Evolutionary conservation across 2,113 vertebrate genomes (phyloP), one percentile per base, ranked within the genome.

Genomic region (Zosterops japonicus): DNA sequence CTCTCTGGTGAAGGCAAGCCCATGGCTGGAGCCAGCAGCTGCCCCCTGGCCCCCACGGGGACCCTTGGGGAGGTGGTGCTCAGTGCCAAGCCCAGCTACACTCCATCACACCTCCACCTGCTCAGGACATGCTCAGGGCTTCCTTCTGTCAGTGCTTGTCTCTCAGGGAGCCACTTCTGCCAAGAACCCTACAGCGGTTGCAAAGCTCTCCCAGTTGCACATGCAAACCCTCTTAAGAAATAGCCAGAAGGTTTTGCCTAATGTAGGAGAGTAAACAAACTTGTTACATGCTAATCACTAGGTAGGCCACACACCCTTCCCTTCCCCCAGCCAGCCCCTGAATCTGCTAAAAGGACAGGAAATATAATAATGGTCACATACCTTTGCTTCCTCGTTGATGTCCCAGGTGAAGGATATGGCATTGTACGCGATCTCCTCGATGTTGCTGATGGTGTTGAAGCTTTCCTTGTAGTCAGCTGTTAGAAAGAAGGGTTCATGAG

Each of bases 331-430:
- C 67, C 90, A 90, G 33, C 39, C 61, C 47, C 39, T 4, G 2
- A 92, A 77, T 69, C 57, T 46, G 56, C 78, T 35, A 36, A 87
- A 76, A 85, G 47, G 49, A n/a, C 44, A 56, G 50, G 89, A 97
- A 70, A 59, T 19, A 57, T 1, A 46, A 57, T 11, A 35, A 1
- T 35, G 14, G 21, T 25, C 33, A 93, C 98, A 93, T 97, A 99
- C 99, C 98, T 99, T 99, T 5, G 99, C 99, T 97, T 99, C 99
- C 63, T 99, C 99, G 0, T 99, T 99, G 89, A 99, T 99, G 97
- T 99, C 99, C 99, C 99, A 99, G 63, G 99, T 99, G 98, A 99
- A 99, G 90, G 99, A 99, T 91, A 99, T 99, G 96, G 99, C 99
- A 0, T 99, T 99, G 86, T 99, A 99, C 0, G 99, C 99, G 2